Evolutionary conservation across 1,140 invertebrate species (phyloP).

Genomic region (Helicoverpa zea): DNA sequence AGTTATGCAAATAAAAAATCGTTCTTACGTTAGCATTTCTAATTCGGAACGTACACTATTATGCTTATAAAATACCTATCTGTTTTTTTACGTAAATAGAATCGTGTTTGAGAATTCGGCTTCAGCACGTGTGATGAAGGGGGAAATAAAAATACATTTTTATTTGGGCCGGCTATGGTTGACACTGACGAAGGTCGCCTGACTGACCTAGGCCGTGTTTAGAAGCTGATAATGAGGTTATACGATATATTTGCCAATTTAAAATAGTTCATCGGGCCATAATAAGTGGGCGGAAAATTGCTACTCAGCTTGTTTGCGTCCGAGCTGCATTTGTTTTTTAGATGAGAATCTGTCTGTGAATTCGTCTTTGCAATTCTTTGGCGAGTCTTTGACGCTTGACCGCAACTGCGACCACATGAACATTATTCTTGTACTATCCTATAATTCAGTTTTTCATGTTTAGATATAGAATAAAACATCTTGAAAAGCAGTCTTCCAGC

Average conservation of each 20-base stretch:
- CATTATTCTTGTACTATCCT: too few relatives aligned
- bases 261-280: not conserved
- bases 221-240: constrained; percentile 21
- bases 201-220: not conserved
- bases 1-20: not conserved
- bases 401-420: too few relatives aligned
- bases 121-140: not conserved
- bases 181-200: constrained; percentile 29
- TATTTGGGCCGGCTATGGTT: constrained; percentile 21
- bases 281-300: not conserved
- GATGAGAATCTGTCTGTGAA: too few relatives aligned
- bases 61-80: constrained; percentile 1
- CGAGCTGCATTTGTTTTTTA: too few relatives aligned
- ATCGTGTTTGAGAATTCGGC: not conserved
- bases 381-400: too few relatives aligned
- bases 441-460: too few relatives aligned
- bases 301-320: too few relatives aligned
- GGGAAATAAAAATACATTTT: constrained; percentile 28
- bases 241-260: constrained; percentile 14
- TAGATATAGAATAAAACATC: too few relatives aligned
- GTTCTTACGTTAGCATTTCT: constrained; percentile 2
- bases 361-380: too few relatives aligned
- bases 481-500: too few relatives aligned
- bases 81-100: constrained; percentile 24
- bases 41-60: not conserved